phyloP scores from a whole-genome alignment of 2,888 invertebrate species.

The Sarcophaga carnaria region DNA sequence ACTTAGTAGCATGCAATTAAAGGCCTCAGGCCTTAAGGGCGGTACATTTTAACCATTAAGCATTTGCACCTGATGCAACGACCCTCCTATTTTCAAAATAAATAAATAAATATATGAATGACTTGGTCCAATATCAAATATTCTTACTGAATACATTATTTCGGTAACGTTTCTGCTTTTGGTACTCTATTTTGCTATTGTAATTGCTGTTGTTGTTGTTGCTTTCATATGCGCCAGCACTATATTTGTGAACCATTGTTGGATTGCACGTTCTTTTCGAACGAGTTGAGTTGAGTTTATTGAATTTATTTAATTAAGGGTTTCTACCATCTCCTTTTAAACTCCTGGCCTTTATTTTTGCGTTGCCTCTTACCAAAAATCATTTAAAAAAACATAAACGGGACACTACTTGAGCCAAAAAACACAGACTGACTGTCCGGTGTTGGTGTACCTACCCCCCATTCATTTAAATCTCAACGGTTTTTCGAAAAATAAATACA shows the following conservation, averaged over 20 bases:
- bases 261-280: conserved; percentile 61
- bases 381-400: conserved; percentile 63
- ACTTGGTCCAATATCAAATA: conserved; percentile 64
- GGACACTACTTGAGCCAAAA: conserved; percentile 58
- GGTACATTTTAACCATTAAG: neutral
- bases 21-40: neutral
- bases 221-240: conserved; percentile 21
- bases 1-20: neutral
- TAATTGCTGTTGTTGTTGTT: conserved; percentile 4
- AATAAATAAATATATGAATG: conserved; percentile 48
- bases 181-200: neutral
- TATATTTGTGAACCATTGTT: conserved; percentile 26
- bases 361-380: conserved; percentile 17
- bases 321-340: conserved; percentile 67
- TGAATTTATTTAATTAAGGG: conserved; percentile 81
- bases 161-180: conserved; percentile 35
- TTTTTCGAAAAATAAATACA: conserved; percentile 15
- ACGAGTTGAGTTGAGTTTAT: conserved; percentile 78
- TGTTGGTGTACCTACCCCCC: conserved; percentile 10
- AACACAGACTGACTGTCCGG: neutral
- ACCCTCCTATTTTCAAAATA: conserved; percentile 2
- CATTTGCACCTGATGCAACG: neutral
- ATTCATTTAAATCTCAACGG: conserved; percentile 20
- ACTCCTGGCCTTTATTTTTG: neutral
- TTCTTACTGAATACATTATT: conserved; percentile 55